Evolutionary conservation across 37 sponge, comb jelly and placozoan genomes (phyloP), one percentile per base, ranked within the genome.

Genomic region (Oscarella lobularis): DNA sequence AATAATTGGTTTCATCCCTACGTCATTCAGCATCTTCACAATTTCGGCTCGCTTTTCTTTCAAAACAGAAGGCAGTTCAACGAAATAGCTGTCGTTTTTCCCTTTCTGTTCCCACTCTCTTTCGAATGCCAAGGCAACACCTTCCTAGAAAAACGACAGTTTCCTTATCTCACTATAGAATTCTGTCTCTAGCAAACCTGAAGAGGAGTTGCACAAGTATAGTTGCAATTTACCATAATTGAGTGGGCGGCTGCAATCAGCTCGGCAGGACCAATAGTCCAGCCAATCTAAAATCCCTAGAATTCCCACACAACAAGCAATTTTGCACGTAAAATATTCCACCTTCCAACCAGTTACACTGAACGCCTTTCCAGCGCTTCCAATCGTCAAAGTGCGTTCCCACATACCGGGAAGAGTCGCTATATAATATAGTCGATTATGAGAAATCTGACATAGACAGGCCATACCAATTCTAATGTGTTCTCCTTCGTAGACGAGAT

Each of bases 311-410:
- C 78, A 74, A 77, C 36, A 5, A 3, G n/a, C 6, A 48, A 9
- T 27, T 20, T 27, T 20, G 20, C 60, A 48, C 9, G 20, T 48
- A 48, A 9, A 48, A 14, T 41, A 36, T 29, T 67, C 38, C 67
- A 95, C 93, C 90, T 90, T 93, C 99, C 99, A 98, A 37, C 99
- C 99, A 2, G 99, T 98, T 33, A 78, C 83, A 72, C 86, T 88
- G 79, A 98, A 98, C 55, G 95, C 91, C 84, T 98, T 98, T 3
- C 99, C 99, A 36, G 85, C 95, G 83, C 95, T 90, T 37, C 94
- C 95, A 38, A 98, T 73, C 31, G 99, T 92, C 38, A 98, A 39
- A 9, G 92, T 90, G 35, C 99, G 86, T 79, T 98, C 95, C 89
- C 92, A 94, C 99, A 98, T 98, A 0, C 90, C 99, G 38, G 95